Base-by-base conservation (phyloP, 2,113 vertebrate species). In the Phyllostomus hastatus region DNA sequence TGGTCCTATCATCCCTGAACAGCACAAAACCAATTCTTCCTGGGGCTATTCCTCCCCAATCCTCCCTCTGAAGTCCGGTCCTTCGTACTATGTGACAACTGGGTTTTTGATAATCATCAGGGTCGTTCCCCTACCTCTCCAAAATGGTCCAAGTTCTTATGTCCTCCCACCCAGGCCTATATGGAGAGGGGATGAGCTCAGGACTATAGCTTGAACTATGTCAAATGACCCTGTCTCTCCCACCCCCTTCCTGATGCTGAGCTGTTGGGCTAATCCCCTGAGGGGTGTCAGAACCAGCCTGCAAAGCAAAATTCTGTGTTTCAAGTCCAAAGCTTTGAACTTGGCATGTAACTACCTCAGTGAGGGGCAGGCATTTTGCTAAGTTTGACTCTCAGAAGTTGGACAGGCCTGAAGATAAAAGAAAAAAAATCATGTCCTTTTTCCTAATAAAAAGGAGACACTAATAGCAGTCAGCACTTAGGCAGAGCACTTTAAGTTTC, bases 311-410 rank as follows among this genome's bases (percentile, higher is more conserved):
- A 96, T 97, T 97, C 93, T 97, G 82, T 95, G 95, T 97, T 97
- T 98, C 96, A 97, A 97, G 97, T 96, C 95, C 96, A 97, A 97
- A 97, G 94, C 97, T 98, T 98, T 98, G 97, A 98, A 98, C 96
- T 72, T 97, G 86, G 97, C 97, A 97, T 97, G 97, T 94, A 97
- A 97, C 97, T 97, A 96, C 97, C 97, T 97, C 97, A 96, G 96
- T 96, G 70, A 98, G 97, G 95, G 97, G 97, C 91, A 96, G 96
- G 94, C 89, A 96, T 97, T 97, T 96, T 96, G 97, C 97, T 98
- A 98, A 98, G 97, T 97, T 97, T 98, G 97, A 98, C 95, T 97
- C 97, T 98, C 96, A 98, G 97, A 98, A 98, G 97, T 97, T 97
- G 94, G 97, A 97, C 95, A 96, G 92, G 95, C 96, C 95, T 97